Evolutionary conservation across 1,140 invertebrate genomes (phyloP).

Genomic region (Drosophila persimilis): DNA sequence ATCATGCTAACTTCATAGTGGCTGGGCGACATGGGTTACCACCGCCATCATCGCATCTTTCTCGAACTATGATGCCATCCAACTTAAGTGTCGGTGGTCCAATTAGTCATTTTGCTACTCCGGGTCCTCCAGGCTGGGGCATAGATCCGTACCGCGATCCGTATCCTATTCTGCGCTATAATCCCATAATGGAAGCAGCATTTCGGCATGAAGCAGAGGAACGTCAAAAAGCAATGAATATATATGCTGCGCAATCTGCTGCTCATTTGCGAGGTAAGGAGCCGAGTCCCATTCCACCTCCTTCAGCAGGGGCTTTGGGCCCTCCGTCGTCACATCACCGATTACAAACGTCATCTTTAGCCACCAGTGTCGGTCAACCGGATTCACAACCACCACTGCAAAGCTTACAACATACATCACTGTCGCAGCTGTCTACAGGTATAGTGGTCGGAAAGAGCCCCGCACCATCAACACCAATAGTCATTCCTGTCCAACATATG

Average conservation of each 20-base stretch:
- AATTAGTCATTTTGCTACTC: conserved; percentile 85
- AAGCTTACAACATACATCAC: conserved; percentile 21
- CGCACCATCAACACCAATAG: conserved; percentile 39
- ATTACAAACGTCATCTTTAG: conserved; percentile 59
- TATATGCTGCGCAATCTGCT: conserved; percentile 86
- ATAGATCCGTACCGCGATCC: conserved; percentile 86
- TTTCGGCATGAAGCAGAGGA: conserved; percentile 89
- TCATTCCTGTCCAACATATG: conserved; percentile 70
- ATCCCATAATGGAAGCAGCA: conserved; percentile 88
- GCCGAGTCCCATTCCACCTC: conserved; percentile 85
- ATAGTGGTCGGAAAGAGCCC: conserved; percentile 37
- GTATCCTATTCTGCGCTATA: conserved; percentile 88
- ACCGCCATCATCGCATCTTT: conserved; percentile 85
- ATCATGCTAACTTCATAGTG: conserved; percentile 82
- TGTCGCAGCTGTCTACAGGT: conserved; percentile 35
- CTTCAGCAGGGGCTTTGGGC: conserved; percentile 82
- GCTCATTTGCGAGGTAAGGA: conserved; percentile 86
- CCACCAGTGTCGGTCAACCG: conserved; percentile 28
- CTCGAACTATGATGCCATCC: conserved; percentile 84
- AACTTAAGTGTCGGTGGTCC: conserved; percentile 83
- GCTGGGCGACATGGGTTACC: conserved; percentile 84
- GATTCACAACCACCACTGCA: conserved; percentile 26
- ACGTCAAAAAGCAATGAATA: conserved; percentile 88
- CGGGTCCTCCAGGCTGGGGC: conserved; percentile 85
- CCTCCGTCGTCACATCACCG: conserved; percentile 83